phyloP scores from a whole-genome alignment of 2,797 vertebrate genomes.

The Netta rufina region DNA sequence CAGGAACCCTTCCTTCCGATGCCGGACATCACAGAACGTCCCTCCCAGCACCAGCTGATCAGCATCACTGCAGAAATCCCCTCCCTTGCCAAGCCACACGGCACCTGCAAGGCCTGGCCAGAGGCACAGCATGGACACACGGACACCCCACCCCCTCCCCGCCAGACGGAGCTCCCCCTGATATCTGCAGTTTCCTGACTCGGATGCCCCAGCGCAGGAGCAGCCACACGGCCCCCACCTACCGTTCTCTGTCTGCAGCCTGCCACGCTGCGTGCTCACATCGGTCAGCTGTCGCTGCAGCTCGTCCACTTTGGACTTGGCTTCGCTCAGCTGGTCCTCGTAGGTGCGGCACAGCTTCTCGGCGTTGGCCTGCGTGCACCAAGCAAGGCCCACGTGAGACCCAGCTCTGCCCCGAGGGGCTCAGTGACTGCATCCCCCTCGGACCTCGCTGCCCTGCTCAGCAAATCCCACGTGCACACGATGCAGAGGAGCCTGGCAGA shows the following conservation, averaged over 20 bases:
- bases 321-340: constrained; percentile 92
- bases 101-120: background rate
- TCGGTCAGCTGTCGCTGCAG: constrained; percentile 90
- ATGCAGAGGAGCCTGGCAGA: background rate
- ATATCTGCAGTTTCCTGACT: too few relatives aligned
- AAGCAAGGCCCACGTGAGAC: background rate
- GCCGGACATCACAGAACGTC: too few relatives aligned
- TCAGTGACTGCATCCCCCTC: accelerated
- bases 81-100: background rate
- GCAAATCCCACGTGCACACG: background rate
- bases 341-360: constrained; percentile 91
- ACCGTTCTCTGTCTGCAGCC: constrained; percentile 89
- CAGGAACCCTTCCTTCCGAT: background rate
- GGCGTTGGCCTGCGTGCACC: constrained; percentile 79
- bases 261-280: constrained; percentile 80
- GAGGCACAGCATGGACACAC: accelerated
- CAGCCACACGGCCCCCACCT: background rate
- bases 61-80: background rate
- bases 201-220: background rate
- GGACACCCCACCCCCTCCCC: too few relatives aligned
- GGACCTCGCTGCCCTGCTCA: background rate
- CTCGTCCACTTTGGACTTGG: constrained; percentile 89
- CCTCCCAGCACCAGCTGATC: background rate
- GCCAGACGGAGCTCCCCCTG: background rate
- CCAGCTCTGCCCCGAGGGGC: background rate